Conservation (phyloP, 2,888 invertebrate species). For the Andrena haemorrhoa region DNA sequence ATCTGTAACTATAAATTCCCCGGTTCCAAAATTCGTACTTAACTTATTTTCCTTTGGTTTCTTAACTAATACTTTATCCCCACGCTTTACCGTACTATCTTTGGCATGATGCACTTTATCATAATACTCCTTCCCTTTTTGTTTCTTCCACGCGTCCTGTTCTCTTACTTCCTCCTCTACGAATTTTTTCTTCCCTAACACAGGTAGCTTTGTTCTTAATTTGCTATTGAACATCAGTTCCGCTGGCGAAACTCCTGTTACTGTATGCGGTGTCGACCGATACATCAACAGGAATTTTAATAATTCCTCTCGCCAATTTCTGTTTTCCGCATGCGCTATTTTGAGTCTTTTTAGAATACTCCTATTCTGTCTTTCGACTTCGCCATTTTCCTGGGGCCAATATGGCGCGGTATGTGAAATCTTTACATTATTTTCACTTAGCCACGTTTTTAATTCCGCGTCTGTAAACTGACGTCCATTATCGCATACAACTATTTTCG, state of each 20-base stretch:
- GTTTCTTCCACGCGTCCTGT: neutral
- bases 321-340: constrained; percentile 57
- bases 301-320: constrained; percentile 56
- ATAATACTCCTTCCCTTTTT: neutral
- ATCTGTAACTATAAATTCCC: no score
- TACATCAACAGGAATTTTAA: constrained; percentile 60
- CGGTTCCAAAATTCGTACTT: no score
- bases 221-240: constrained; percentile 25
- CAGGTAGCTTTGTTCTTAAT: neutral
- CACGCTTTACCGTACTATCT: neutral
- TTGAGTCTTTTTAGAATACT: constrained; percentile 60
- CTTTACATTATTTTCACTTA: constrained; percentile 16
- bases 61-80: neutral
- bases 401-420: constrained; percentile 41
- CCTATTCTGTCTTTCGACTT: constrained; percentile 64
- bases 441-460: constrained; percentile 19
- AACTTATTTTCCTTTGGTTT: no score
- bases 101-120: neutral
- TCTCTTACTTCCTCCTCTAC: neutral
- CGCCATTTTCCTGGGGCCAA: constrained; percentile 56
- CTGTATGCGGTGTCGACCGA: constrained; percentile 53
- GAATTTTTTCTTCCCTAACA: neutral
- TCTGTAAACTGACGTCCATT: constrained; percentile 62
- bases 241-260: constrained; percentile 53
- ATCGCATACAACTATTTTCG: constrained; percentile 59